Base-by-base conservation (phyloP, 2,113 vertebrate genomes). In the Orientallactaga bullata region DNA sequence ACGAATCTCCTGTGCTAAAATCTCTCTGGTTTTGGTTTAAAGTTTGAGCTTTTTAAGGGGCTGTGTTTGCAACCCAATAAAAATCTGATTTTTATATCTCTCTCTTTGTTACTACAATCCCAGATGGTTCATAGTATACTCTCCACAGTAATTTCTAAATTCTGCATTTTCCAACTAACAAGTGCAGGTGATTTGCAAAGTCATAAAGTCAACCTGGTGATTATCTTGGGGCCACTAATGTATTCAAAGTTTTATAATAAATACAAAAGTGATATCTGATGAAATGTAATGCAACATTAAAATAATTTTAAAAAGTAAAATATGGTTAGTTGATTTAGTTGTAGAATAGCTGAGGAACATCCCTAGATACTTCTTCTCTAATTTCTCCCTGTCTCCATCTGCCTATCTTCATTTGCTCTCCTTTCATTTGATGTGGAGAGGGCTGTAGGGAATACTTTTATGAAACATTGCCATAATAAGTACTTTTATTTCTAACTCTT, bases 401-500 rank as follows among this genome's bases (percentile, higher is more conserved):
- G 42, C 55, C 55, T 23, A 28, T 82, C 20, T 76, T 20, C 69
- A 85, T 61, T 61, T 66, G 24, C 32, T 73, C 32, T 28, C 47
- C 66, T 85, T 83, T 89, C n/a, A 58, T 78, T 74, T 90, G 26
- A 78, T 71, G 85, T 7, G n/a, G 55, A 85, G 51, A 58, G 30
- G 61, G 66, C 39, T 13, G 63, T 20, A 72, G 87, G 39, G 77
- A 93, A 93, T 93, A 26, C 18, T 63, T 74, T 86, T 37, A 78
- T 74, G 39, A 91, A 82, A n/a, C 3, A 10, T 3, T 80, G 15
- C 30, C 37, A 51, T 47, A 87, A 73, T 68, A 63, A 78, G 23
- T 60, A 21, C 16, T 89, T 95, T 85, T 76, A 82, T 76, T 88
- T 88, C 86, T 84, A 42, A 95, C 69, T 24, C 10, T 89, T 83